These are phyloP conservation scores for Vandiemenella viatica DNA, from an alignment of 2,888 invertebrate genomes.

Conservation along the genomic window DNA sequence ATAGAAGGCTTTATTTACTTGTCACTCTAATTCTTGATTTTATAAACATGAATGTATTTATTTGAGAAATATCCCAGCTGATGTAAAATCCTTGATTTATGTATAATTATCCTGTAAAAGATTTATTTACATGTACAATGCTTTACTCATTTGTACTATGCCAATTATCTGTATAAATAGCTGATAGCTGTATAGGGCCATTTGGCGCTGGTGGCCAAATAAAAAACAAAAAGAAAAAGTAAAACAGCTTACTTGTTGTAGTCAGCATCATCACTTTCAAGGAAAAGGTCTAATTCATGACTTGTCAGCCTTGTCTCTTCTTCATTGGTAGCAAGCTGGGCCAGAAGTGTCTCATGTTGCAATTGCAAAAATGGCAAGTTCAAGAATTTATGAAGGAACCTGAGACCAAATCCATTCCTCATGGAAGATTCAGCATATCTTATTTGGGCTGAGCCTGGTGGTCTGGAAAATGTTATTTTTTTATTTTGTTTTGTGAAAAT, in stretches of 20 bases:
- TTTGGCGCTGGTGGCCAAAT: too few species aligned
- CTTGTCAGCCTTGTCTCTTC: constrained; percentile 63
- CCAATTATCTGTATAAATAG: too few species aligned
- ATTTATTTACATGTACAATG: too few species aligned
- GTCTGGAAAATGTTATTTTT: constrained; percentile 21
- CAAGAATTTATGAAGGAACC: constrained; percentile 84
- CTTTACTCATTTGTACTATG: too few species aligned
- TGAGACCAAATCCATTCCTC: constrained; percentile 89
- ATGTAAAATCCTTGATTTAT: too few species aligned
- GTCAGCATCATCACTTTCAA: constrained; percentile 55
- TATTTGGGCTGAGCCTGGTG: constrained; percentile 42
- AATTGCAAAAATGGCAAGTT: constrained; percentile 85
- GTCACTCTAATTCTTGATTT: too few species aligned
- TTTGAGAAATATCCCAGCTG: too few species aligned
- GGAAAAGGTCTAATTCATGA: constrained; percentile 58
- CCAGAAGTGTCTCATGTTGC: constrained; percentile 67
- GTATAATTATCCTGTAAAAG: too few species aligned
- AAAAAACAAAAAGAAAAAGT: too few species aligned
- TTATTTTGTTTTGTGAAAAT: neutral
- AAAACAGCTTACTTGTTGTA: constrained; percentile 38
- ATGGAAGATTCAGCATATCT: constrained; percentile 85
- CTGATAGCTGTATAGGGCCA: too few species aligned
- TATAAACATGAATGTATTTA: too few species aligned
- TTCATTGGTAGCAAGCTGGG: constrained; percentile 72
- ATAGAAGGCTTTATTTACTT: too few species aligned